phyloP scores from a whole-genome alignment of 2,797 vertebrate genomes.

The Brotula barbata region DNA sequence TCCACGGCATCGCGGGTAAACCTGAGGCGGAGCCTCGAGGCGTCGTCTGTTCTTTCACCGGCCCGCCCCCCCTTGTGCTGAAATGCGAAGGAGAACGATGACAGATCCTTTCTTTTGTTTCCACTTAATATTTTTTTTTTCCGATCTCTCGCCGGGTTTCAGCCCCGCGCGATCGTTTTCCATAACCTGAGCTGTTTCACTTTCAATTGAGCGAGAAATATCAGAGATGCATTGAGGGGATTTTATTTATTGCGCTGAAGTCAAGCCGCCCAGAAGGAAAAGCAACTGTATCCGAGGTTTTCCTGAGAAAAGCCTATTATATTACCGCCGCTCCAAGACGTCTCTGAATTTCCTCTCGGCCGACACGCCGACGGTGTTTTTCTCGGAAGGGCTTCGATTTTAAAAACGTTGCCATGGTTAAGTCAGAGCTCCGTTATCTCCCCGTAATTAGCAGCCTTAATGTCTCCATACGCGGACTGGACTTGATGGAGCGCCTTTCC shows the following conservation, averaged over 20 bases:
- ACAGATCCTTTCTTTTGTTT: conserved; percentile 4
- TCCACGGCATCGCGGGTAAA: too few relatives aligned
- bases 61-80: too few relatives aligned
- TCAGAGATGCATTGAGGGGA: conserved; percentile 33
- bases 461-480: neutral
- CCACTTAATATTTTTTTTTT: neutral
- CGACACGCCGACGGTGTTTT: conserved; percentile 46
- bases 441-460: conserved; percentile 17
- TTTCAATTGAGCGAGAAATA: conserved; percentile 46
- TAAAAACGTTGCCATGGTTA: conserved; percentile 32
- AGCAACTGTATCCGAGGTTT: conserved; percentile 46
- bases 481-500: conserved; percentile 13
- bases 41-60: too few relatives aligned
- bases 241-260: conserved; percentile 42
- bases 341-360: conserved; percentile 54
- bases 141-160: neutral
- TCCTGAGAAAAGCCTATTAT: conserved; percentile 42
- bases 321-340: conserved; percentile 60
- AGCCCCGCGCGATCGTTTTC: conserved; percentile 6
- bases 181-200: conserved; percentile 28
- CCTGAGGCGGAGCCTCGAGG: too few relatives aligned
- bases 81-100: neutral
- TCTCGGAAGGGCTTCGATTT: conserved; percentile 46
- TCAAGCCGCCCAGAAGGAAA: conserved; percentile 50
- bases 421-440: conserved; percentile 25